Conservation (phyloP, 1,140 invertebrate species). For the Anoplolepis gracilipes region DNA sequence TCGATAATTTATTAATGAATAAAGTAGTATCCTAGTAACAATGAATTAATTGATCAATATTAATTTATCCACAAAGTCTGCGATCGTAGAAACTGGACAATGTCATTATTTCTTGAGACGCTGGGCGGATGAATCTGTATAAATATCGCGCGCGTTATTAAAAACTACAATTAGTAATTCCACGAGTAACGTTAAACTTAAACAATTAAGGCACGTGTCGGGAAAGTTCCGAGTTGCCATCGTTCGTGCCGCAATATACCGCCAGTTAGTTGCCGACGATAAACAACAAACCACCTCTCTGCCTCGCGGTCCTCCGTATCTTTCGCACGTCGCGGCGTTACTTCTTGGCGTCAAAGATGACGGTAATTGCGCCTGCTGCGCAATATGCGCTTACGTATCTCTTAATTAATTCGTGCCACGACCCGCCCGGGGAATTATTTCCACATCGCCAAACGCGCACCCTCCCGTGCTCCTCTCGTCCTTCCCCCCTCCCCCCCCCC, state of each 20-base stretch:
- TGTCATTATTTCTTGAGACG: neutral
- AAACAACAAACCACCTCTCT: conserved; percentile 48
- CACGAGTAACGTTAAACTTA: neutral
- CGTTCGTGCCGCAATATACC: neutral
- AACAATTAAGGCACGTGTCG: conserved; percentile 11
- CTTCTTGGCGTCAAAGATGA: conserved; percentile 71
- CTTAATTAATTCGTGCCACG: conserved; percentile 77
- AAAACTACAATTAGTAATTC: conserved; percentile 32
- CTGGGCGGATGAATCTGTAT: neutral
- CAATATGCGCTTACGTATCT: conserved; percentile 75
- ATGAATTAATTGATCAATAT: conserved; percentile 12
- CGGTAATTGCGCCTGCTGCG: conserved; percentile 75
- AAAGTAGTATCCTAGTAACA: too few species aligned
- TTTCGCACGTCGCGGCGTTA: conserved; percentile 56
- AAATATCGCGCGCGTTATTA: neutral
- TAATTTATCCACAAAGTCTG: conserved; percentile 11
- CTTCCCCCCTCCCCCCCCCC: neutral
- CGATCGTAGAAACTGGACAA: neutral
- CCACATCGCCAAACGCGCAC: conserved; percentile 73
- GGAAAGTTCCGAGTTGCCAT: neutral
- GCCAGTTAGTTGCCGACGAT: conserved; percentile 20
- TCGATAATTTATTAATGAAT: neutral
- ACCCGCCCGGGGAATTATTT: conserved; percentile 74
- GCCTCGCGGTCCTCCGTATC: conserved; percentile 13
- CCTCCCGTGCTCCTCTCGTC: conserved; percentile 52